Conservation (phyloP, 37 sponge, comb jelly and placozoan genomes). For the Beroe ovata region DNA sequence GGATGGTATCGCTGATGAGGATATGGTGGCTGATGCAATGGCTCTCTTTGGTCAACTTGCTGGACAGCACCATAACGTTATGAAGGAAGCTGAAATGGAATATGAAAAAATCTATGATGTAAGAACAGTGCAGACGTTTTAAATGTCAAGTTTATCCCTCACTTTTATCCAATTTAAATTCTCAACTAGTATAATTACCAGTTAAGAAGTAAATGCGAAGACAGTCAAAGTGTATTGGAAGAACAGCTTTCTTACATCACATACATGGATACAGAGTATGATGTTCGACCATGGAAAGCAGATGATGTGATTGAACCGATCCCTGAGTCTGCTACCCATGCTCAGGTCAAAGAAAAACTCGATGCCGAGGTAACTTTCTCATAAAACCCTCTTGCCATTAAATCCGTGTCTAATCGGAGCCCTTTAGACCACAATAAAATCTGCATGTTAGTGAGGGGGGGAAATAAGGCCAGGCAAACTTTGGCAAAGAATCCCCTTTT, state of each 20-base stretch:
- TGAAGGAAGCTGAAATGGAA: constrained; percentile 17
- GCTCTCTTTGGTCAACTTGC: constrained; percentile 26
- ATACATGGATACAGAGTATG: constrained; percentile 56
- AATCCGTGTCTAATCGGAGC: too few species aligned
- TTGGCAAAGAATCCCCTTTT: too few species aligned
- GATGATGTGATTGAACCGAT: neutral
- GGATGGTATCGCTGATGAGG: neutral
- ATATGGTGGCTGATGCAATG: constrained; percentile 52
- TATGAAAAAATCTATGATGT: constrained; percentile 44
- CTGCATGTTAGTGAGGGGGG: too few species aligned
- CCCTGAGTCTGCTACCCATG: neutral
- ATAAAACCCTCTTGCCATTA: too few species aligned
- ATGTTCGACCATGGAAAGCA: constrained; percentile 32
- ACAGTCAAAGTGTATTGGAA: constrained; percentile 4
- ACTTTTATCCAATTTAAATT: too few species aligned
- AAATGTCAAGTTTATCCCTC: neutral
- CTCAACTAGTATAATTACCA: neutral
- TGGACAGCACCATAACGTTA: neutral
- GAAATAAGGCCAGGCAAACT: too few species aligned
- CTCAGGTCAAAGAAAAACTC: neutral
- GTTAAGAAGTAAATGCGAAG: constrained; percentile 11
- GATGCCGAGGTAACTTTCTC: constrained; percentile 50
- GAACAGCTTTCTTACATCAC: constrained; percentile 51
- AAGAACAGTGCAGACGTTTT: too few species aligned
- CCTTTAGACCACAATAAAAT: too few species aligned